Percentiles rank a stretch among this genome's conserved stretches.
phyloP scores from a whole-genome alignment of 2,797 vertebrate genomes.

The Peromyscus melanophrys region DNA sequence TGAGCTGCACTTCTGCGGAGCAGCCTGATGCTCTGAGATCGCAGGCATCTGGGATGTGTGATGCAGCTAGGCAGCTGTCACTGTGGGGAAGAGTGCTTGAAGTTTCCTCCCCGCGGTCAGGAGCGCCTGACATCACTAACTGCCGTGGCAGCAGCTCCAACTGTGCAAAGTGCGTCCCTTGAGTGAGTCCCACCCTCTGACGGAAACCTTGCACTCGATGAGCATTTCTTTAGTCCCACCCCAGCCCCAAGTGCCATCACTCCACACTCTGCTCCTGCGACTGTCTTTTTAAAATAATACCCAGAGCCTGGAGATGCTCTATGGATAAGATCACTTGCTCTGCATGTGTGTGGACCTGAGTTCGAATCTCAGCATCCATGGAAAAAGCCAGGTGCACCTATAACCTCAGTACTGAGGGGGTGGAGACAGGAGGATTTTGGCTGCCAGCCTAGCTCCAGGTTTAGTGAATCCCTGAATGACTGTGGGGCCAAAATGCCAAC shows the following conservation, averaged over 20 bases:
- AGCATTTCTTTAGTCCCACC: too few species aligned
- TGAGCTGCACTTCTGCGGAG: neutral
- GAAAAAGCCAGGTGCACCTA: neutral
- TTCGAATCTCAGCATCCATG: neutral
- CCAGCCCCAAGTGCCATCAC: neutral
- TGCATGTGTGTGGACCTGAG: neutral
- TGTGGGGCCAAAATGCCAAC: neutral
- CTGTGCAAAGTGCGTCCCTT: neutral
- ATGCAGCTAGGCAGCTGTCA: neutral
- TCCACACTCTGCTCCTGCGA: neutral
- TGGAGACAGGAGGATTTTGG: neutral
- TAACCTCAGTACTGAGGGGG: neutral
- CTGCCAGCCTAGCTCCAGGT: neutral
- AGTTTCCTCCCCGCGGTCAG: too few species aligned
- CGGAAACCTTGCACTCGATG: neutral
- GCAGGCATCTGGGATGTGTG: neutral
- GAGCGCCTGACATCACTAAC: neutral
- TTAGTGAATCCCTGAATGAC: too few species aligned
- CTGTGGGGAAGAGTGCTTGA: neutral
- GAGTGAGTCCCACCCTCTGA: too few species aligned
- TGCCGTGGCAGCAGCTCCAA: neutral
- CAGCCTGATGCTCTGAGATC: neutral
- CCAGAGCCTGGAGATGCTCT: neutral
- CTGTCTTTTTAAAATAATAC: neutral
- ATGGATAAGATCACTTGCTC: neutral